Base-by-base conservation (phyloP, 2,888 invertebrate genomes). In the Drymonia ruficornis region DNA sequence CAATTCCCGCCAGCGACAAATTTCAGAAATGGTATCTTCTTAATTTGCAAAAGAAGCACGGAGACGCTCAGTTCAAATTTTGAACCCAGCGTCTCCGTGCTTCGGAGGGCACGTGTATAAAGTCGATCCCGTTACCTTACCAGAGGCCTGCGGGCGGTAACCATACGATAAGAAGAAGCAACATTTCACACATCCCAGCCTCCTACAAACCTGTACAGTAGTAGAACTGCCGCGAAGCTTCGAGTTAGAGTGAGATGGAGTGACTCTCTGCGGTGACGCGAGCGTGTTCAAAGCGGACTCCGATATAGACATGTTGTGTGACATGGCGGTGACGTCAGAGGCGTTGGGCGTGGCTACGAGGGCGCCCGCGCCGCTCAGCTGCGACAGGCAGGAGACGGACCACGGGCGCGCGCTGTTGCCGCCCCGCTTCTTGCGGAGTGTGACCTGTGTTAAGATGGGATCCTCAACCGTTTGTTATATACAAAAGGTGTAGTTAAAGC, bases 321-420 rank as follows among this genome's bases (percentile, higher is more conserved):
- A 90, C 77, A 90, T 88, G 67, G 82, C 85, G 61, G 88, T 81
- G 59, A 76, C 82, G 71, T 81, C 83, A 55, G 78, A 78, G 6
- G 84, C 77, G 0, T 88, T 85, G 63, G 92, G 80, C 60, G 90
- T 88, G 51, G 92, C 87, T 15, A 81, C 87, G 0, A 92, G 87
- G 12, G 86, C 80, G 53, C 87, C 86, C 7, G 91, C 87, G 54
- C 94, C 93, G 71, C 94, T 93, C 59, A 96, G 87, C 80, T 97
- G 97, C 13, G 97, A 96, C 38, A 97, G 93, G 72, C 97, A 97
- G 8, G 98, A 97, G 7, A 98, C 97, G 58, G 98, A 97, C 97
- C 97, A 97, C 0, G 98, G 98, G 46, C 98, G 94, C 28, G 94
- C 89, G 83, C 93, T 87, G 84, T 85, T 81, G 82, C 93, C 86